Evolutionary conservation across 2,888 invertebrate genomes (phyloP).

Genomic region (Fragum whitleyi): DNA sequence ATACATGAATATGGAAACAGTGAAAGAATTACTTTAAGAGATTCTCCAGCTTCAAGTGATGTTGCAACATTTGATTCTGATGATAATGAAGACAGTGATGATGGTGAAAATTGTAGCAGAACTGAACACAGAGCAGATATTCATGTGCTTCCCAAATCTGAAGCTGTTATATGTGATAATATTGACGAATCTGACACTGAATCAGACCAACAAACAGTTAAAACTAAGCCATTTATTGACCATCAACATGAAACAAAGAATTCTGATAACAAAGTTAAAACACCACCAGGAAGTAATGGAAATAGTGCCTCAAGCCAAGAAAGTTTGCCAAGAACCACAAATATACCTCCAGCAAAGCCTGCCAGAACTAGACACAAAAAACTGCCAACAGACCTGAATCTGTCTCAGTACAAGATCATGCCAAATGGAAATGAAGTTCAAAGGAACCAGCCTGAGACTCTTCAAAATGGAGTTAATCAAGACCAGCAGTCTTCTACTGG

Average conservation of each 20-base stretch:
- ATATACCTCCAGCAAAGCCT: constrained; percentile 54
- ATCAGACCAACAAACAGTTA: constrained; percentile 12
- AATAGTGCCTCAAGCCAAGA: not conserved
- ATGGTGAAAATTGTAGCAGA: not conserved
- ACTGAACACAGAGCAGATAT: not conserved
- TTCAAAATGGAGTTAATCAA: not conserved
- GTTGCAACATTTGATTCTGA: not conserved
- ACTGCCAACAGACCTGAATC: constrained; percentile 35
- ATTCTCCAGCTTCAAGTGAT: not conserved
- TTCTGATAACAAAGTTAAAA: not conserved
- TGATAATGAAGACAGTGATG: not conserved
- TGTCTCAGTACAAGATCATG: constrained; percentile 44
- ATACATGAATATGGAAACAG: not conserved
- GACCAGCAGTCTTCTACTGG: not conserved
- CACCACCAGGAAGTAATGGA: not conserved
- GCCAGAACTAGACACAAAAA: constrained; percentile 56
- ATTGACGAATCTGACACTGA: constrained; percentile 9
- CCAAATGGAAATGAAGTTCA: constrained; percentile 3
- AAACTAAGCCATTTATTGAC: not conserved
- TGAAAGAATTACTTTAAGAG: not conserved
- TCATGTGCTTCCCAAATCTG: not conserved
- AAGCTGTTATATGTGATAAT: not conserved
- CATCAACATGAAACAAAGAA: not conserved
- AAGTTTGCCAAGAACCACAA: constrained; percentile 5
- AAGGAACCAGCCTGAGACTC: not conserved